phyloP scores from a whole-genome alignment of 2,888 invertebrate genomes.

The Eilema depressum region DNA sequence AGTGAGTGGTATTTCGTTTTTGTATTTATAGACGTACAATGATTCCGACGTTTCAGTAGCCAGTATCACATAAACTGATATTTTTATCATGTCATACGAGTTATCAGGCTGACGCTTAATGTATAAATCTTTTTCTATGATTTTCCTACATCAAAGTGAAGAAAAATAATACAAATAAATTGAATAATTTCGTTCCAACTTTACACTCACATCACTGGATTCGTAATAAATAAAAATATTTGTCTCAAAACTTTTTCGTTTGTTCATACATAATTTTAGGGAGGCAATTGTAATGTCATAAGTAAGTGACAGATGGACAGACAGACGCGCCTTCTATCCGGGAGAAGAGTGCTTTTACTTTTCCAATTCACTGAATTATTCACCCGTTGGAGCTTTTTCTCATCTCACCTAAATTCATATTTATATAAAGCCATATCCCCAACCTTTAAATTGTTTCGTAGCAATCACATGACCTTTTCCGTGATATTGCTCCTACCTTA shows the following conservation, averaged over 20 bases:
- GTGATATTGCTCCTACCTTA: not conserved
- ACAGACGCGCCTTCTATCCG: constrained; percentile 64
- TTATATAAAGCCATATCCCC: constrained; percentile 22
- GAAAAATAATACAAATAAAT: not conserved
- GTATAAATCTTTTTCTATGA: too few relatives aligned
- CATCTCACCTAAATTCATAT: constrained; percentile 60
- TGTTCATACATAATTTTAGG: constrained; percentile 55
- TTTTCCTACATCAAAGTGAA: not conserved
- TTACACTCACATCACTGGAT: constrained; percentile 8
- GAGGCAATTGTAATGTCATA: constrained; percentile 64
- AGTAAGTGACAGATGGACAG: constrained; percentile 78
- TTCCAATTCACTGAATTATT: constrained; percentile 75
- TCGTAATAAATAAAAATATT: constrained; percentile 34
- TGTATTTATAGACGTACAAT: too few relatives aligned
- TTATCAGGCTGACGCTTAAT: too few relatives aligned
- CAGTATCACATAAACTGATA: too few relatives aligned
- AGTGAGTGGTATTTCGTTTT: too few relatives aligned
- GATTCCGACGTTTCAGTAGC: too few relatives aligned
- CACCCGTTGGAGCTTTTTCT: constrained; percentile 62
- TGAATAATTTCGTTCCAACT: not conserved
- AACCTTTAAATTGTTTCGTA: not conserved
- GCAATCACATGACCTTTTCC: not conserved
- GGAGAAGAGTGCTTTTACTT: constrained; percentile 74
- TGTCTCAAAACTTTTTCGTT: constrained; percentile 36
- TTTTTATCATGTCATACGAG: too few relatives aligned